Evolutionary conservation across 2,888 invertebrate species (phyloP), one percentile per base, ranked within the genome.

Genomic region (Colostygia pectinataria): DNA sequence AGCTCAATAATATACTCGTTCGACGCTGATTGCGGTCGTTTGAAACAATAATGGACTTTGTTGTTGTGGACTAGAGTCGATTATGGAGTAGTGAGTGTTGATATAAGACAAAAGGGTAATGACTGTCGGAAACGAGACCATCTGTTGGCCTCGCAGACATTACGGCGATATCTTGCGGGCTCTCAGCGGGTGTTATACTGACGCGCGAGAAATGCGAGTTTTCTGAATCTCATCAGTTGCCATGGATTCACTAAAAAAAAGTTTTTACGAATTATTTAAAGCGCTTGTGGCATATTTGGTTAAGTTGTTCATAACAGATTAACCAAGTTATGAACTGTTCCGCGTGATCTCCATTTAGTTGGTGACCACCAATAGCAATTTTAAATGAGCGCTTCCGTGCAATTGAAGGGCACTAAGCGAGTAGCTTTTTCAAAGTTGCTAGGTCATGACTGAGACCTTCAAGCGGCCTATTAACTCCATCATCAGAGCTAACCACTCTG

Each of bases 141-240:
- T 85, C 86, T 85, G 85, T 73, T 79, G 78, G 80, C 77, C 72
- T 77, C 68, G 67, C 71, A 78, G 80, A 81, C 82, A 83, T 85
- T 83, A 85, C 67, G 72, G 71, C 66, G 72, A 71, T 72, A 73
- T 77, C 79, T 79, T 74, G 76, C 65, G 65, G 59, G 36, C 53
- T 63, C 65, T 59, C 62, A 57, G 66, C 64, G 61, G 69, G 73
- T 51, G 74, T 57, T 66, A 73, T 72, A 70, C 74, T 66, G 68
- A 64, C 65, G 65, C 65, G 65, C 65, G 57, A 54, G 51, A 61
- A 59, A 59, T 61, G 56, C 33, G 53, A 54, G 54, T 61, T 62
- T 60, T 59, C 59, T 61, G 55, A 29, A 44, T 39, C 23, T 18
- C 12, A 27, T 20, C 36, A 34, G 20, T 38, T 42, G 41, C 34